Percentiles rank a stretch among this genome's conserved stretches.
Evolutionary conservation across 2,888 invertebrate species (phyloP).

Genomic region (Sinelater perroti): DNA sequence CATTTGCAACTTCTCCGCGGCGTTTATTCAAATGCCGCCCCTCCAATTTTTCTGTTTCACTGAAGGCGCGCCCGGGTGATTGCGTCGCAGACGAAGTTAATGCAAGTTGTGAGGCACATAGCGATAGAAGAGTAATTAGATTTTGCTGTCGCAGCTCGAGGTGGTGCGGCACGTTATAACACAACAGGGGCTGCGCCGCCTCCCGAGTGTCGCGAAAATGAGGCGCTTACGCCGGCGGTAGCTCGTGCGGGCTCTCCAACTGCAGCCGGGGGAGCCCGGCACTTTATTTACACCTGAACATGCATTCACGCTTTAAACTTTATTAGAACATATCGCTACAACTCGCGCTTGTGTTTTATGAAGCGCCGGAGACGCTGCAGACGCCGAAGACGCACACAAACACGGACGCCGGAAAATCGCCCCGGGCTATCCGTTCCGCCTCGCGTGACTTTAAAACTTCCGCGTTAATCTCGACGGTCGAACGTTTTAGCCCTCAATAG

Average conservation of each 20-base stretch:
- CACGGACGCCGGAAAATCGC: conserved; percentile 32
- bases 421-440: conserved; percentile 19
- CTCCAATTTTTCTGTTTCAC: conserved; percentile 25
- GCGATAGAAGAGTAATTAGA: conserved; percentile 39
- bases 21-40: conserved; percentile 24
- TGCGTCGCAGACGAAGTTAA: conserved; percentile 34
- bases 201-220: conserved; percentile 31
- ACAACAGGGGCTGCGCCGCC: conserved; percentile 28
- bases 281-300: conserved; percentile 38
- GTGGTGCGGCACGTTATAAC: conserved; percentile 37
- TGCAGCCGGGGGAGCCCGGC: conserved; percentile 27
- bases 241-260: conserved; percentile 22
- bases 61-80: conserved; percentile 29
- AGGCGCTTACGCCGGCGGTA: conserved; percentile 23
- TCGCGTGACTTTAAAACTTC: conserved; percentile 32
- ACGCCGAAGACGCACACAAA: conserved; percentile 32
- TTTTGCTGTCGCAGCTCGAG: conserved; percentile 34
- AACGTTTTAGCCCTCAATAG: conserved; percentile 29
- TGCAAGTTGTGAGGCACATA: conserved; percentile 31
- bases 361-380: conserved; percentile 24
- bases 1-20: conserved; percentile 18
- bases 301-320: conserved; percentile 37
- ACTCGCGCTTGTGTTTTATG: conserved; percentile 31
- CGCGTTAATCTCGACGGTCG: conserved; percentile 32
- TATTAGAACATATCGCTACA: conserved; percentile 34